Conservation (phyloP, 2,113 vertebrate genomes). For the Channa argus region DNA sequence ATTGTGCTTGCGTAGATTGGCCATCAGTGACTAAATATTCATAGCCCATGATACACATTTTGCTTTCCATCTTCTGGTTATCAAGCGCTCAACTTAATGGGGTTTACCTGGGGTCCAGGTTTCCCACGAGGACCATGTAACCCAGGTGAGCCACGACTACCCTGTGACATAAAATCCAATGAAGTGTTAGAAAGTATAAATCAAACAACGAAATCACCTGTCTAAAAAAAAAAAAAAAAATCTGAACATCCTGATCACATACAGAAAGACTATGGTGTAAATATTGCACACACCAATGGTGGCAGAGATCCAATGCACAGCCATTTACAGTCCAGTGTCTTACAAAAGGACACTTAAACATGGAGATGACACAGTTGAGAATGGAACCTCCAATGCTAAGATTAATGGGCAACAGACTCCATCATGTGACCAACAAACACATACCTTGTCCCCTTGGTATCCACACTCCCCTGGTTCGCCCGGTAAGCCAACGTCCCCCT, state of each 20-base stretch:
- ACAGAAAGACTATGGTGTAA: not conserved
- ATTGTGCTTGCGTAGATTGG: not conserved
- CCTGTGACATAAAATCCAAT: slow-evolving; percentile 80
- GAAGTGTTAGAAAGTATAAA: slow-evolving; percentile 5
- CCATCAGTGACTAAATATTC: no score
- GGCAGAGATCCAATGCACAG: not conserved
- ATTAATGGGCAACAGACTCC: no score
- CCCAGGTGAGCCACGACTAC: slow-evolving; percentile 89
- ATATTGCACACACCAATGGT: not conserved
- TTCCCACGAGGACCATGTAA: slow-evolving; percentile 88
- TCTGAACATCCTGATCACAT: not conserved
- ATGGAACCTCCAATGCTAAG: not conserved
- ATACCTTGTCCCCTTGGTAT: slow-evolving; percentile 98
- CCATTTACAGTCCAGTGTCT: not conserved
- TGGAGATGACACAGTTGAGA: not conserved
- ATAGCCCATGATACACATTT: no score
- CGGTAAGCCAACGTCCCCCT: slow-evolving; percentile 92
- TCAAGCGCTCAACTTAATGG: not conserved
- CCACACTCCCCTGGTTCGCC: slow-evolving; percentile 92
- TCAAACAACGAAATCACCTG: not conserved
- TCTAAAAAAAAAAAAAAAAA: not conserved
- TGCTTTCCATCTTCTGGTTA: not conserved
- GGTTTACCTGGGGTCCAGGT: slow-evolving; percentile 86
- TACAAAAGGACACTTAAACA: not conserved
- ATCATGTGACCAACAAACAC: slow-evolving; percentile 1